phyloP scores from a whole-genome alignment of 2,888 invertebrate species.

The Deilephila elpenor region DNA sequence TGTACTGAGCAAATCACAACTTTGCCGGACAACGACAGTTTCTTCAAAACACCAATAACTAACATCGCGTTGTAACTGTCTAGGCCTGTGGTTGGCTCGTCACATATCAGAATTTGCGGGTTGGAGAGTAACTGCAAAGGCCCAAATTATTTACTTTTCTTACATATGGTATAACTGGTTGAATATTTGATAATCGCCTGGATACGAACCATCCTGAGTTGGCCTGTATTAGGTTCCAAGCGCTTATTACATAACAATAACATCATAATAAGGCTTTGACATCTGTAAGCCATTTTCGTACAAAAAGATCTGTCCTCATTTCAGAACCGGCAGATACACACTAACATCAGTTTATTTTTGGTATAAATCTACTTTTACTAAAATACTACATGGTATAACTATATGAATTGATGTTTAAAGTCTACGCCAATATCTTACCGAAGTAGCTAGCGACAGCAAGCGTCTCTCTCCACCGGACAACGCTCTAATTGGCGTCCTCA shows the following conservation, averaged over 20 bases:
- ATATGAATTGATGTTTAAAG: no score
- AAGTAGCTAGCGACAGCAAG: constrained; percentile 92
- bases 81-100: constrained; percentile 96
- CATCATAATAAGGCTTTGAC: no score
- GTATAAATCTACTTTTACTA: no score
- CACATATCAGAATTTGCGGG: constrained; percentile 94
- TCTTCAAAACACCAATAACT: constrained; percentile 88
- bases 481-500: constrained; percentile 86
- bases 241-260: no score
- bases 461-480: constrained; percentile 95
- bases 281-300: no score
- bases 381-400: no score
- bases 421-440: constrained; percentile 77
- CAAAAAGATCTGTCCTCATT: no score
- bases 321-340: no score
- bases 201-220: no score
- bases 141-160: not conserved
- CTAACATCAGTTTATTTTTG: no score
- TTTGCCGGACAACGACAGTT: constrained; percentile 86
- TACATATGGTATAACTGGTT: not conserved
- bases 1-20: constrained; percentile 94
- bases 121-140: constrained; percentile 89
- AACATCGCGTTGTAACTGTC: constrained; percentile 94
- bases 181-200: not conserved
- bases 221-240: no score